A percentile compares a stretch with the other conserved stretches of the same genome.
phyloP scores from a whole-genome alignment of 2,888 invertebrate genomes.

The Melinaea menophilus region DNA sequence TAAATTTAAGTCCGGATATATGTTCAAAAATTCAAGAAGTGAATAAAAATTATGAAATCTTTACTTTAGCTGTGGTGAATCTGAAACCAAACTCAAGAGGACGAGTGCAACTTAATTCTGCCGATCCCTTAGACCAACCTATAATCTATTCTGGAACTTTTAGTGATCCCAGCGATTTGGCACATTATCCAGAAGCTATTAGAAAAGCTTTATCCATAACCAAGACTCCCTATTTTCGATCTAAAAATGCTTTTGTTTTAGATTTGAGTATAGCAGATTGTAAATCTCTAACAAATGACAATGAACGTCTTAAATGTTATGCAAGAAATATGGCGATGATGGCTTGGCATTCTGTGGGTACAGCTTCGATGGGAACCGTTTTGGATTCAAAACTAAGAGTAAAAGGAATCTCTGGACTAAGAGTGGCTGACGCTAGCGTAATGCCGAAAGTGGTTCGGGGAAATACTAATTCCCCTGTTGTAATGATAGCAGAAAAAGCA shows the following conservation, averaged over 20 bases:
- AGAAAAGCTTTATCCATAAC: slow-evolving; percentile 43
- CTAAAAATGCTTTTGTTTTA: slow-evolving; percentile 46
- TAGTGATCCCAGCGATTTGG: slow-evolving; percentile 45
- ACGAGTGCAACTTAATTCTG: slow-evolving; percentile 44
- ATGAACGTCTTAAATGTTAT: slow-evolving; percentile 66
- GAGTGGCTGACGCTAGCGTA: slow-evolving; percentile 63
- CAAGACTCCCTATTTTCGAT: slow-evolving; percentile 49
- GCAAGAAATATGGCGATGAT: slow-evolving; percentile 51
- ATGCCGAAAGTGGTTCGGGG: slow-evolving; percentile 58
- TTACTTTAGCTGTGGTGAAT: slow-evolving; percentile 52
- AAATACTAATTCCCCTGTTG: slow-evolving; percentile 63
- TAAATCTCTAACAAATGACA: slow-evolving; percentile 34
- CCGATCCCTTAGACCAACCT: slow-evolving; percentile 47
- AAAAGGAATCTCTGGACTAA: slow-evolving; percentile 43
- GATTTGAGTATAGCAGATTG: slow-evolving; percentile 47
- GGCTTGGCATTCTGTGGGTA: slow-evolving; percentile 66
- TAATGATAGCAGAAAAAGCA: slow-evolving; percentile 65
- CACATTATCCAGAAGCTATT: slow-evolving; percentile 48
- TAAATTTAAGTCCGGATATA: slow-evolving; percentile 47
- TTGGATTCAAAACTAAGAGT: slow-evolving; percentile 51
- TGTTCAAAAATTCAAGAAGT: slow-evolving; percentile 44
- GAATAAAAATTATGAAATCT: slow-evolving; percentile 47
- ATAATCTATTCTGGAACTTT: slow-evolving; percentile 59
- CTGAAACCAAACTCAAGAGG: slow-evolving; percentile 63
- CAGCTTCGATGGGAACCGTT: slow-evolving; percentile 58